These are phyloP conservation scores for Hippocampus abdominalis DNA, from an alignment of 2,113 vertebrate species.

Conservation along the genomic window DNA sequence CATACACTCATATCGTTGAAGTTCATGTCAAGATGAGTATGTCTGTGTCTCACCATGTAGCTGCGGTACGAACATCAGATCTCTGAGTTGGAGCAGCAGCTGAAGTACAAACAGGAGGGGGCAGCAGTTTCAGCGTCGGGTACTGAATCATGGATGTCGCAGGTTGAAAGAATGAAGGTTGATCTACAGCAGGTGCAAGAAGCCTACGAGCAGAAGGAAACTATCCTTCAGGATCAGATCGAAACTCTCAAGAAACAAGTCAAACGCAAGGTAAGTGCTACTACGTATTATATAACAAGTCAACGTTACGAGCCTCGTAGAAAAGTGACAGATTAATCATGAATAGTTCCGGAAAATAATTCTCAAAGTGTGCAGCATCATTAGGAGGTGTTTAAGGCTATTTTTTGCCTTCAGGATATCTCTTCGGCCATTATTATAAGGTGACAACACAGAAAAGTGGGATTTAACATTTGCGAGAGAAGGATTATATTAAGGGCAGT, in stretches of 20 bases:
- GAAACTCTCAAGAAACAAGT: conserved; percentile 77
- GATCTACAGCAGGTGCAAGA: conserved; percentile 71
- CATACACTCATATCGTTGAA: no score
- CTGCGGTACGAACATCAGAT: conserved; percentile 87
- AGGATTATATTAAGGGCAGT: no score
- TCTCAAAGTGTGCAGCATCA: no score
- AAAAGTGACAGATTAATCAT: no score
- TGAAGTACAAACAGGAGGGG: conserved; percentile 1
- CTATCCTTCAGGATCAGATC: conserved; percentile 50
- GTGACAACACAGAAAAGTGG: no score
- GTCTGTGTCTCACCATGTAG: conserved; percentile 58
- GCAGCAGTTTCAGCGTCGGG: conserved; percentile 19
- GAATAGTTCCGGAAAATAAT: no score
- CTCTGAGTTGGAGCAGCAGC: conserved; percentile 76
- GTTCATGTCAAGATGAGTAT: background rate
- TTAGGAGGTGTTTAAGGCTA: no score
- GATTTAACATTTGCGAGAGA: no score
- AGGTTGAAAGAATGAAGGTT: conserved; percentile 56
- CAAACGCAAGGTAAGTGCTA: conserved; percentile 53
- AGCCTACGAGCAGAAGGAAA: conserved; percentile 63
- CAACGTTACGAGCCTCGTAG: no score
- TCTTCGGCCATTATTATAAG: no score
- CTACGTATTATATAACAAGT: no score
- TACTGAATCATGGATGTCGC: conserved; percentile 29
- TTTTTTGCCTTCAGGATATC: no score